These are phyloP conservation scores for Rhinoderma darwinii DNA, from an alignment of 2,113 vertebrate genomes.

Conservation along the genomic window DNA sequence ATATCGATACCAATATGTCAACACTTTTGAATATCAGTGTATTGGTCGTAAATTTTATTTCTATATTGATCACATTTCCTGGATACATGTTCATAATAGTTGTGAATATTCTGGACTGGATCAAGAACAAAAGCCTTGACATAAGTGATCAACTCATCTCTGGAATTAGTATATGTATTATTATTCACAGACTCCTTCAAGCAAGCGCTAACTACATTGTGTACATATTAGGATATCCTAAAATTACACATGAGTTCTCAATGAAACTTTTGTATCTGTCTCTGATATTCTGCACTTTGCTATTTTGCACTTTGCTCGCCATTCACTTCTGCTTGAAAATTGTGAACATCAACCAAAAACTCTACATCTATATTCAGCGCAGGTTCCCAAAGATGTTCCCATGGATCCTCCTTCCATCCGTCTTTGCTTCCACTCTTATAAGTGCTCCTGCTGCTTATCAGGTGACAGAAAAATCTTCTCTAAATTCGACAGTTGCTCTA, in stretches of 20 bases:
- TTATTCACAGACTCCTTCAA: not conserved
- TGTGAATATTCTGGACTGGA: slow-evolving; percentile 23
- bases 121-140: not conserved
- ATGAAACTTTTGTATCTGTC: not conserved
- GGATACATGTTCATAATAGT: slow-evolving; percentile 6
- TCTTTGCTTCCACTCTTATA: not conserved
- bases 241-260: no score
- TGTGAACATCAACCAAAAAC: no score
- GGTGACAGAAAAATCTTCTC: no score
- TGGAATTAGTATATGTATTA: not conserved
- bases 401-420: not conserved
- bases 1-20: no score
- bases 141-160: slow-evolving; percentile 1
- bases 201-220: not conserved
- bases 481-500: no score
- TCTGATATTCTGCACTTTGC: not conserved
- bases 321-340: not conserved
- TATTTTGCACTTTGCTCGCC: not conserved
- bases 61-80: not conserved
- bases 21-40: not conserved
- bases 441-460: not conserved
- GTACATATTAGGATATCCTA: no score
- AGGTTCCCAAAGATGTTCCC: not conserved
- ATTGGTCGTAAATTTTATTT: not conserved
- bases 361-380: not conserved